phyloP scores from a whole-genome alignment of 2,113 vertebrate species.

The Zeus faber region DNA sequence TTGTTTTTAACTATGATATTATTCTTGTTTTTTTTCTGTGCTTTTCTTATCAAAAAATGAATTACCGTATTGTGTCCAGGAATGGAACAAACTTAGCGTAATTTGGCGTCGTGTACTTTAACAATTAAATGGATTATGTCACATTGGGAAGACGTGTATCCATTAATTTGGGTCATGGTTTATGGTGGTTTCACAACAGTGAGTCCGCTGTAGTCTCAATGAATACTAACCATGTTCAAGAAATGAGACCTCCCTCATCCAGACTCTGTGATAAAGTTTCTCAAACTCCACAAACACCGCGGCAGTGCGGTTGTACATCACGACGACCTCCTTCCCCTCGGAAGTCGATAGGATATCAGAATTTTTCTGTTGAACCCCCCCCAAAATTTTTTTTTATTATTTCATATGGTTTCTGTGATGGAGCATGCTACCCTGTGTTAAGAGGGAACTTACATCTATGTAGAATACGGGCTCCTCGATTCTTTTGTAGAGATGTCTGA shows the following conservation, averaged over 20 bases:
- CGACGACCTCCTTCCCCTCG: constrained; percentile 77
- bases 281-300: constrained; percentile 78
- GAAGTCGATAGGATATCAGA: constrained; percentile 74
- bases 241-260: constrained; percentile 75
- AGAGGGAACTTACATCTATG: constrained; percentile 73
- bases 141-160: too few species aligned
- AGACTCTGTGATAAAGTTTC: constrained; percentile 71
- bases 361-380: constrained; percentile 67
- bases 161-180: too few species aligned
- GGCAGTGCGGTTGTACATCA: constrained; percentile 78
- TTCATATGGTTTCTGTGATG: neutral
- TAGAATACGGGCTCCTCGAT: constrained; percentile 80
- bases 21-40: too few species aligned
- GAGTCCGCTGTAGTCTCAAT: too few species aligned
- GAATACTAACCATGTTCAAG: constrained; percentile 67
- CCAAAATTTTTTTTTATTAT: too few species aligned
- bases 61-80: too few species aligned
- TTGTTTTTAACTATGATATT: too few species aligned
- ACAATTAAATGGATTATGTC: too few species aligned
- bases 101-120: too few species aligned
- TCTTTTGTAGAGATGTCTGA: constrained; percentile 77
- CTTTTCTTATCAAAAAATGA: too few species aligned
- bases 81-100: too few species aligned
- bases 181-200: too few species aligned
- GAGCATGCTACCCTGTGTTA: neutral